A percentile compares a stretch with the other conserved stretches of the same genome.
These are phyloP conservation scores for Drosophila orosa DNA, from an alignment of 1,140 invertebrate species.

Conservation along the genomic window DNA sequence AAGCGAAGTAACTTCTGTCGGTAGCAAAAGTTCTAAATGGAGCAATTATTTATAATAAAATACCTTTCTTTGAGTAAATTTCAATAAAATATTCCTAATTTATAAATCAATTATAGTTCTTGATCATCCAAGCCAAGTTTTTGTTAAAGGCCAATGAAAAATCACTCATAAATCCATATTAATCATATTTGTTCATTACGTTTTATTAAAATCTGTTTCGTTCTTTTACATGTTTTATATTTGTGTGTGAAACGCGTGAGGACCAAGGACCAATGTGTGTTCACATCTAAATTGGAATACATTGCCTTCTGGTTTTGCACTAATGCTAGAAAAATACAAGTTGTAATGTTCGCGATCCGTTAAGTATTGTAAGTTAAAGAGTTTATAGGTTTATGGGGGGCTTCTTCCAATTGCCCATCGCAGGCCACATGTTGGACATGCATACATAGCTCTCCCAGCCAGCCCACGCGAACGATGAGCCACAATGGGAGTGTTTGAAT, in stretches of 20 bases:
- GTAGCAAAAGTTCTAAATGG: slow-evolving; percentile 55
- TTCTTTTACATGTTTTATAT: slow-evolving; percentile 55
- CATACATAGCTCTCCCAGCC: slow-evolving; percentile 18
- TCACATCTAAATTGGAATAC: slow-evolving; percentile 58
- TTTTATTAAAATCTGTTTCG: slow-evolving; percentile 75
- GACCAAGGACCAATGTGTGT: slow-evolving; percentile 39
- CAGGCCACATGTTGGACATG: slow-evolving; percentile 57
- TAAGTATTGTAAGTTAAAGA: slow-evolving; percentile 60
- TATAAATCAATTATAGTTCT: background rate
- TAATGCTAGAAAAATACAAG: slow-evolving; percentile 61
- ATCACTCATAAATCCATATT: background rate
- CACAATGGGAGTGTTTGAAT: slow-evolving; percentile 59
- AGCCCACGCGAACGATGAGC: slow-evolving; percentile 28
- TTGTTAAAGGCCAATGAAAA: background rate
- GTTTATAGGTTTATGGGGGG: slow-evolving; percentile 22
- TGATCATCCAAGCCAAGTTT: background rate
- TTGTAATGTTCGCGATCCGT: slow-evolving; percentile 38
- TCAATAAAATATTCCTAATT: background rate
- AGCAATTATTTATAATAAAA: slow-evolving; percentile 35
- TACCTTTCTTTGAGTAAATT: background rate
- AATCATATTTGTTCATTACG: slow-evolving; percentile 33
- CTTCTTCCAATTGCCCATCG: slow-evolving; percentile 38
- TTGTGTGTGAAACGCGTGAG: slow-evolving; percentile 34
- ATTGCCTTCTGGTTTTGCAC: slow-evolving; percentile 44
- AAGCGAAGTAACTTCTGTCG: background rate